Percentiles rank a stretch among this genome's conserved stretches.
Evolutionary conservation across 2,888 invertebrate genomes (phyloP).

Genomic region (Lasius platythorax): DNA sequence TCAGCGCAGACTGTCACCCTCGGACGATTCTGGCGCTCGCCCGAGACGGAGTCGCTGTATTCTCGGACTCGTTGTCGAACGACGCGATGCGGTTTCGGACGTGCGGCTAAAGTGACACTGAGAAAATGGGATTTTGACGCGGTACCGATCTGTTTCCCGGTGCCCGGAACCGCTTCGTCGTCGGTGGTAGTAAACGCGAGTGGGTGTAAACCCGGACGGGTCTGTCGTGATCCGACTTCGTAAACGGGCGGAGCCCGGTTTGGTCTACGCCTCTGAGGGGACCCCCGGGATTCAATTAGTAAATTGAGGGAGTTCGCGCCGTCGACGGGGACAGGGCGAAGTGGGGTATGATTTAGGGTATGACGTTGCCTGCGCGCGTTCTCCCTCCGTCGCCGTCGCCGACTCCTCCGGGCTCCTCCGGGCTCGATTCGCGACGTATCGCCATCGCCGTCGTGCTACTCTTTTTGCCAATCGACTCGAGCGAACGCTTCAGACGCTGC

Average conservation of each 20-base stretch:
- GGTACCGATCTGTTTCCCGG: slow-evolving; percentile 19
- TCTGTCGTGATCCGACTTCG: slow-evolving; percentile 37
- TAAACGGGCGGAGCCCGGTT: slow-evolving; percentile 64
- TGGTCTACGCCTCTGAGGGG: slow-evolving; percentile 66
- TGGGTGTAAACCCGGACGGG: slow-evolving; percentile 57
- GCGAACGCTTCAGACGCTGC: slow-evolving; percentile 3
- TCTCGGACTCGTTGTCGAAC: slow-evolving; percentile 6
- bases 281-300: slow-evolving; percentile 82
- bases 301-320: slow-evolving; percentile 77
- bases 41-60: neutral
- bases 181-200: slow-evolving; percentile 36
- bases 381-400: slow-evolving; percentile 1
- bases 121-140: slow-evolving; percentile 62
- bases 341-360: slow-evolving; percentile 75
- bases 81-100: slow-evolving; percentile 67
- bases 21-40: neutral
- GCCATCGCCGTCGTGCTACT: slow-evolving; percentile 32
- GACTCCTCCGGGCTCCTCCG: too few relatives aligned
- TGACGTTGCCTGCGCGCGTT: slow-evolving; percentile 21
- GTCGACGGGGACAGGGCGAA: slow-evolving; percentile 22
- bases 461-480: slow-evolving; percentile 48
- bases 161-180: slow-evolving; percentile 3
- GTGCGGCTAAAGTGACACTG: slow-evolving; percentile 78
- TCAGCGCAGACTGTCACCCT: neutral
- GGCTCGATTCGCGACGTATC: slow-evolving; percentile 45